These are phyloP conservation scores for Drosophila quinaria DNA, from an alignment of 2,888 invertebrate species.

Conservation along the genomic window DNA sequence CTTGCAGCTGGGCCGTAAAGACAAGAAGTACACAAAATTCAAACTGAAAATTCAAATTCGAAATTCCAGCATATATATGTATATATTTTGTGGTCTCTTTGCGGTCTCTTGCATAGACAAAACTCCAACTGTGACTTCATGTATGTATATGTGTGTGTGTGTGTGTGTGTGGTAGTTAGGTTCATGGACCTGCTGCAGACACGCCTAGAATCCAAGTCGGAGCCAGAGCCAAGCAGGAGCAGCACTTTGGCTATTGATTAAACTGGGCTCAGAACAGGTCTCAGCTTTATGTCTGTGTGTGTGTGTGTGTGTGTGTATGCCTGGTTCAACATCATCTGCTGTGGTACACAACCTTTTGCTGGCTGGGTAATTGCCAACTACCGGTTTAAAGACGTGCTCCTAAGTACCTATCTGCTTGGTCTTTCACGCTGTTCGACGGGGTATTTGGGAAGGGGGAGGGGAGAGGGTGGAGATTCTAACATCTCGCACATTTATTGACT, in stretches of 20 bases:
- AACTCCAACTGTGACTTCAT: slow-evolving; percentile 29
- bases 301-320: slow-evolving; percentile 34
- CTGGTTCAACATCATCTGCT: slow-evolving; percentile 61
- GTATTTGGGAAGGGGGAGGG: not conserved
- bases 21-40: slow-evolving; percentile 55
- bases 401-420: slow-evolving; percentile 39
- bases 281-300: slow-evolving; percentile 37
- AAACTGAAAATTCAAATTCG: slow-evolving; percentile 72
- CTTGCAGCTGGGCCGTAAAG: slow-evolving; percentile 47
- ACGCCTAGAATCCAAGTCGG: slow-evolving; percentile 72
- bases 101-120: slow-evolving; percentile 59
- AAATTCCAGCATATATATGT: slow-evolving; percentile 67
- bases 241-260: slow-evolving; percentile 72
- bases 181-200: slow-evolving; percentile 79
- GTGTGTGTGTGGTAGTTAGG: slow-evolving; percentile 60
- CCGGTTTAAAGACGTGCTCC: slow-evolving; percentile 73
- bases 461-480: slow-evolving; percentile 23
- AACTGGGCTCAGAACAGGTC: slow-evolving; percentile 80
- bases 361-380: slow-evolving; percentile 77
- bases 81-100: slow-evolving; percentile 39
- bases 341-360: slow-evolving; percentile 71
- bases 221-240: slow-evolving; percentile 68
- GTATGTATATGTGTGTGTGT: slow-evolving; percentile 35
- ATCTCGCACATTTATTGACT: slow-evolving; percentile 55
- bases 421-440: not conserved